Evolutionary conservation across 2,888 invertebrate species (phyloP).

Genomic region (Platycnemis pennipes): DNA sequence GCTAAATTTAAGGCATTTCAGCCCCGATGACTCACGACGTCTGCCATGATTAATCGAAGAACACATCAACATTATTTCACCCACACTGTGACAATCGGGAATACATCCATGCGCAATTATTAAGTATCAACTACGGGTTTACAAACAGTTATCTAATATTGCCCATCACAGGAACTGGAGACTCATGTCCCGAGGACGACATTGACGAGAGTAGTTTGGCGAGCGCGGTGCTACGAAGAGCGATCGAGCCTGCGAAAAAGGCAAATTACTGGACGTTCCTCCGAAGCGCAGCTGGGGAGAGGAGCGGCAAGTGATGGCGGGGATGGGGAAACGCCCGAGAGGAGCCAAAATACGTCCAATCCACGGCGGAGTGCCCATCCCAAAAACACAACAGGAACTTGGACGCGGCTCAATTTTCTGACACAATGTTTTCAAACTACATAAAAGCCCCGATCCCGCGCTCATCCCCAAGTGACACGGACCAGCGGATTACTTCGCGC

Average conservation of each 20-base stretch:
- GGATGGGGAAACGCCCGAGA: conserved; percentile 35
- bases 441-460: conserved; percentile 33
- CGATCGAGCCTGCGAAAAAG: not conserved
- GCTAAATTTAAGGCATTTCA: not conserved
- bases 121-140: too few relatives aligned
- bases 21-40: too few relatives aligned
- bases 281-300: conserved; percentile 45
- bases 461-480: not conserved
- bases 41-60: too few relatives aligned
- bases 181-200: not conserved
- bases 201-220: not conserved
- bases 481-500: not conserved
- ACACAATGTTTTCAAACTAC: conserved; percentile 32
- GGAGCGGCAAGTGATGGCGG: not conserved
- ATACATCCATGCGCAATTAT: too few relatives aligned
- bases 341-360: conserved; percentile 49
- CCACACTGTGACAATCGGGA: too few relatives aligned
- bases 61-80: too few relatives aligned
- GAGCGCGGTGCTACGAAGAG: not conserved
- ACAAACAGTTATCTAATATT: not conserved
- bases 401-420: conserved; percentile 18
- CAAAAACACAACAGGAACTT: conserved; percentile 21
- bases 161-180: not conserved
- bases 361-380: not conserved
- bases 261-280: conserved; percentile 2